Base-by-base conservation (phyloP, 2,888 invertebrate genomes). In the Itoplectis maculator region DNA sequence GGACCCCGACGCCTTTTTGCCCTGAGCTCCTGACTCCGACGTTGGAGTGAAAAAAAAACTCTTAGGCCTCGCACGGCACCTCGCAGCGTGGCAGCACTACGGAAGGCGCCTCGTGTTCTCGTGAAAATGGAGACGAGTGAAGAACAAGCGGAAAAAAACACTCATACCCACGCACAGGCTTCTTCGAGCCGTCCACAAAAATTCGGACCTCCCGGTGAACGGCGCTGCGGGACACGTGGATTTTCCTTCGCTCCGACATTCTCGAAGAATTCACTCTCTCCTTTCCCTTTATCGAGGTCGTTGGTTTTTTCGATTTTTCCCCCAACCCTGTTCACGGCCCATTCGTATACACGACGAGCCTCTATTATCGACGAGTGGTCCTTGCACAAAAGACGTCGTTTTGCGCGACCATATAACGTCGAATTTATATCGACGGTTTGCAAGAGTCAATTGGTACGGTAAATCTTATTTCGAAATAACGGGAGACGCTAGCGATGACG, bases 1-100 rank as follows among this genome's bases (percentile, higher is more conserved):
- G 66, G 54, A 66, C 81, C 78, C 77, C 51, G 45, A 42, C 78
- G 78, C 15, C 18, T 49, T 73, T 79, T 68, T 59, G 40, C 65
- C 29, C 63, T 69, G 40, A 54, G 20, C 69, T 20, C 15, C 11
- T 37, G 63, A n/a, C 42, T 65, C n/a, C 45, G 35, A 29, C 49
- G 49, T 29, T 11, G 23, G 45, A 37, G 51, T 40, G 35, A 42
- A 5, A 56, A 54, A n/a, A 56, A 56, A 35, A 42, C 51, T 70
- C 61, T 51, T 40, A 8, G 29, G 51, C 8, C 40, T 40, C 61
- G 49, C 45, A 40, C 23, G 18, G 18, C 54, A 23, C 20, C 23
- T 29, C 11, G 11, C n/a, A 1, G 11, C 20, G 18, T 13, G 18
- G 23, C 29, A 29, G 23, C 29, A 29, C 29, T 5, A 5, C 29